phyloP scores from a whole-genome alignment of 2,797 vertebrate species.

The Schizothorax lantsangensis region DNA sequence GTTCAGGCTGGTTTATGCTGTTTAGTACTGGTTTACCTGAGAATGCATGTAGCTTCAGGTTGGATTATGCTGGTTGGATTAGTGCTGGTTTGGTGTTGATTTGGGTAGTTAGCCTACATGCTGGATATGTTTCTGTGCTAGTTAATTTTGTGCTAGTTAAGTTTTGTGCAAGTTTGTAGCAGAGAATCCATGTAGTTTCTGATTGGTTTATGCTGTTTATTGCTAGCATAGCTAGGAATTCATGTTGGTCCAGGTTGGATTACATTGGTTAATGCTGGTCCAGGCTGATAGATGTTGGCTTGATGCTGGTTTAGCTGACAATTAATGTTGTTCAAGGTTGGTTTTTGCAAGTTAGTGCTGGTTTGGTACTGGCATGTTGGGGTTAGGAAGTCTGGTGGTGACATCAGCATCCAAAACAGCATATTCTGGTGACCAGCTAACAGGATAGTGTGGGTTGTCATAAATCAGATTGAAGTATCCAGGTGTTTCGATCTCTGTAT shows the following conservation, averaged over 20 bases:
- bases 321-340: background rate
- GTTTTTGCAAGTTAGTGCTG: background rate
- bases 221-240: background rate
- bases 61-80: too few species aligned
- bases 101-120: too few species aligned
- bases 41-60: too few species aligned
- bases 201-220: background rate
- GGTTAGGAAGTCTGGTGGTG: background rate
- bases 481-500: conserved; percentile 27
- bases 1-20: background rate
- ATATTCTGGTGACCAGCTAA: background rate
- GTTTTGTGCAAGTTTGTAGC: background rate
- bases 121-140: too few species aligned
- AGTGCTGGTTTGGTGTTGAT: too few species aligned
- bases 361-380: background rate
- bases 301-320: background rate
- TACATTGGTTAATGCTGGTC: background rate
- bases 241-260: background rate
- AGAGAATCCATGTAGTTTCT: background rate
- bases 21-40: background rate
- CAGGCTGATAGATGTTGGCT: background rate
- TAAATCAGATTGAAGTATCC: conserved; percentile 30
- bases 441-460: conserved; percentile 10
- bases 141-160: too few species aligned
- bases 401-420: background rate